Evolutionary conservation across 2,113 vertebrate genomes (phyloP).

Genomic region (Galbula dea): DNA sequence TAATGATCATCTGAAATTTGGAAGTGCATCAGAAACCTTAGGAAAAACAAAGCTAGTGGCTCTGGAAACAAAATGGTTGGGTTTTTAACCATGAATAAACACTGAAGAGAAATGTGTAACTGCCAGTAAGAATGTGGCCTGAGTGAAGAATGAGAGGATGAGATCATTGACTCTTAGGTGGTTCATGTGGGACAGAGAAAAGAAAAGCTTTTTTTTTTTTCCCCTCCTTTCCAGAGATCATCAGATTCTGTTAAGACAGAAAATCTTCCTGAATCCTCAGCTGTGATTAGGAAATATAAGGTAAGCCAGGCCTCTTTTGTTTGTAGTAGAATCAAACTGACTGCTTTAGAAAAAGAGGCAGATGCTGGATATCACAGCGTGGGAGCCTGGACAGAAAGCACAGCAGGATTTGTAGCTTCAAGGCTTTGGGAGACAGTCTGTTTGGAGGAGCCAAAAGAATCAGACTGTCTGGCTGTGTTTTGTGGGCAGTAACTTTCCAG

Average conservation of each 20-base stretch:
- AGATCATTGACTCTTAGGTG: not conserved
- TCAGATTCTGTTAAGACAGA: not conserved
- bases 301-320: not conserved
- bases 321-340: not conserved
- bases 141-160: not conserved
- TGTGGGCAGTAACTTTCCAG: slow-evolving; percentile 47
- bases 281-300: slow-evolving; percentile 38
- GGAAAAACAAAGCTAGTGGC: not conserved
- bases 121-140: not conserved
- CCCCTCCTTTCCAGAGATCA: not conserved
- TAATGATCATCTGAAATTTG: not conserved
- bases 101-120: not conserved
- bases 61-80: not conserved
- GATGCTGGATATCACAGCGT: not conserved
- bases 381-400: slow-evolving; percentile 10
- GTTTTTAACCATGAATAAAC: not conserved
- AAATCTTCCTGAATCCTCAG: not conserved
- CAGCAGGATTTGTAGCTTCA: slow-evolving; percentile 32
- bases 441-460: slow-evolving; percentile 39
- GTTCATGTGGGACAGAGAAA: not conserved
- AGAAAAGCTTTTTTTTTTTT: not conserved
- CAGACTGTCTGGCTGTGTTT: slow-evolving; percentile 13
- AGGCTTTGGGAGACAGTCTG: slow-evolving; percentile 15
- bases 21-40: not conserved
- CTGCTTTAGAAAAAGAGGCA: not conserved